Evolutionary conservation across 2,888 invertebrate species (phyloP), one percentile per base, ranked within the genome.

Genomic region (Polyploca ridens): DNA sequence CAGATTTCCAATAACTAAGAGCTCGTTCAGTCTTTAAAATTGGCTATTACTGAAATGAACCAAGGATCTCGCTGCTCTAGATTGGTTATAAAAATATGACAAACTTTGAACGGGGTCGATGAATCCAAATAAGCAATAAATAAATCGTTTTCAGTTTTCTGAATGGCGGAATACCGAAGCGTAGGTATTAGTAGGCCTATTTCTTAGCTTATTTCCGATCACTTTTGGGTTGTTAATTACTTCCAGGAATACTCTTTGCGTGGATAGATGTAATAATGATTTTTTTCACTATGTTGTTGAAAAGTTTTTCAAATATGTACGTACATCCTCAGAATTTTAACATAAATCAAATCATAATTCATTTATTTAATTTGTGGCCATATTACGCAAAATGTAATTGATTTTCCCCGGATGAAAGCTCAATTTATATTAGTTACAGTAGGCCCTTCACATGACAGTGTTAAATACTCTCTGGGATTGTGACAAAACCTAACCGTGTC

Each of bases 11-110:
- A 84, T 83, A 82, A 81, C 72, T 70, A 70, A 66, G 70, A 74
- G 78, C 76, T 80, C 77, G 75, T 79, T 78, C 70, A 79, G 78
- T 80, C 78, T 84, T 81, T 83, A 78, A 85, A 87, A 88, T 87
- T 82, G 84, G 76, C 82, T 79, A 82, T 85, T 85, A 83, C 79
- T 72, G 75, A 75, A 80, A 71, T 66, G 74, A 74, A 74, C 72
- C 75, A 75, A 76, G 70, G 67, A 66, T 65, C 66, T 69, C 68
- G 76, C 65, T 69, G 74, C 66, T 69, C 62, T 63, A 68, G 66
- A 70, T 62, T 62, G 63, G 67, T 68, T 63, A 62, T 66, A 62
- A 66, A 65, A 59, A 64, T 65, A 64, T 68, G 3, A 19, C 0
- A 19, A 19, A 54, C 19, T 54, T 54, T 54, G 19, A 54, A 10